These are phyloP conservation scores for Aphyosemion australe DNA, from an alignment of 2,113 vertebrate genomes.

Conservation along the genomic window DNA sequence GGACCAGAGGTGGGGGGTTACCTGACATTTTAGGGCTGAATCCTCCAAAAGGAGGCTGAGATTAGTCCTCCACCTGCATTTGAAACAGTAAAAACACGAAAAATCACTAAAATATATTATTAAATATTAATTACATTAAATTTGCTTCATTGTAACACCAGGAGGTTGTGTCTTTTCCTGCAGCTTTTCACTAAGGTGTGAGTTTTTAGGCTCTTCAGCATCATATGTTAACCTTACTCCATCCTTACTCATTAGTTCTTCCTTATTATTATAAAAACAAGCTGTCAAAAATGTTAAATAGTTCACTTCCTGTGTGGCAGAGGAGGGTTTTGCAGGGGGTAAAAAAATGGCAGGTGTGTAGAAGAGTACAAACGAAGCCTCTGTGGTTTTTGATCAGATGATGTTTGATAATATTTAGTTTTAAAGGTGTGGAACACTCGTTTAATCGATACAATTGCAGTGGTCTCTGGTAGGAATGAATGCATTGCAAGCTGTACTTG, in stretches of 20 bases:
- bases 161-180: background rate
- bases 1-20: constrained; percentile 43
- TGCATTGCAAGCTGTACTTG: no score
- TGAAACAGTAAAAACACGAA: constrained; percentile 3
- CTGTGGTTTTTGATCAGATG: constrained; percentile 9
- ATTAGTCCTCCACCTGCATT: constrained; percentile 50
- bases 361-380: constrained; percentile 10
- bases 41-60: constrained; percentile 38
- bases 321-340: constrained; percentile 9
- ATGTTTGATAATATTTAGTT: background rate
- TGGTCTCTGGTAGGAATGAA: no score
- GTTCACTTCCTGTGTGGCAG: constrained; percentile 52
- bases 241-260: no score
- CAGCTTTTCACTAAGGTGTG: constrained; percentile 26
- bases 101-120: background rate
- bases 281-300: constrained; percentile 57
- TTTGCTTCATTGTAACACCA: no score
- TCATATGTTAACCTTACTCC: no score
- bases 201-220: no score
- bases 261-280: no score
- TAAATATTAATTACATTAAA: background rate
- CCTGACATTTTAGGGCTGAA: constrained; percentile 38
- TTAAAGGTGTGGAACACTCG: no score
- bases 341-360: constrained; percentile 24
- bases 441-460: no score